These are phyloP conservation scores for Acrocephalus scirpaceus DNA, from an alignment of 2,797 vertebrate species.

Conservation along the genomic window DNA sequence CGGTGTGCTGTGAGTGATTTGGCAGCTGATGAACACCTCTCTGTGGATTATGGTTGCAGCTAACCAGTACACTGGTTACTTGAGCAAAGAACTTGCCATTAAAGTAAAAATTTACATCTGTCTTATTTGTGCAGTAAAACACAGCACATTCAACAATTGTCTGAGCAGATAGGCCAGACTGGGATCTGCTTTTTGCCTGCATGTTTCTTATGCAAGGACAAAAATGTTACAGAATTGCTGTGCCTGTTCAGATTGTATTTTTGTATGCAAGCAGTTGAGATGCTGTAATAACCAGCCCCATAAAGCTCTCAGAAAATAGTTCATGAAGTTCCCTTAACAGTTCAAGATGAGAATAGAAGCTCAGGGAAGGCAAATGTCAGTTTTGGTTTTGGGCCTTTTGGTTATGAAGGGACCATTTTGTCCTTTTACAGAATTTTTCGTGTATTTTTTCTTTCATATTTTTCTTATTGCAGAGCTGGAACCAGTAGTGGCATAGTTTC, in stretches of 20 bases:
- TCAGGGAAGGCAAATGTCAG: neutral
- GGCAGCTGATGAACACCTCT: neutral
- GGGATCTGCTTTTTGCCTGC: neutral
- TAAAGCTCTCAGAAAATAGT: neutral
- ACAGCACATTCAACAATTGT: neutral
- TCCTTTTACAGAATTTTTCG: neutral
- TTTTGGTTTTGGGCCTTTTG: neutral
- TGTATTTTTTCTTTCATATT: conserved; percentile 3
- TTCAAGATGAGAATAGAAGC: neutral
- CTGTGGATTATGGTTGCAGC: neutral
- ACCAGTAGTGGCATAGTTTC: conserved; percentile 32
- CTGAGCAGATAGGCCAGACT: neutral
- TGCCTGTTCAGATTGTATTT: neutral
- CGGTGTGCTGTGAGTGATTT: neutral
- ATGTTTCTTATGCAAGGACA: neutral
- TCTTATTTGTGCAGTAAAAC: neutral
- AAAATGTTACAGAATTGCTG: neutral
- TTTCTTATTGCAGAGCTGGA: conserved; percentile 39
- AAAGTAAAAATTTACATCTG: neutral
- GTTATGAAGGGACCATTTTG: neutral
- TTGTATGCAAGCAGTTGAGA: neutral
- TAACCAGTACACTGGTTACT: neutral
- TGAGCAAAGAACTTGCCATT: neutral
- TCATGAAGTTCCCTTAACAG: neutral
- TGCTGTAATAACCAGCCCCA: neutral